Conservation (phyloP, 2,797 vertebrate genomes). For the Fistularia tabacaria region DNA sequence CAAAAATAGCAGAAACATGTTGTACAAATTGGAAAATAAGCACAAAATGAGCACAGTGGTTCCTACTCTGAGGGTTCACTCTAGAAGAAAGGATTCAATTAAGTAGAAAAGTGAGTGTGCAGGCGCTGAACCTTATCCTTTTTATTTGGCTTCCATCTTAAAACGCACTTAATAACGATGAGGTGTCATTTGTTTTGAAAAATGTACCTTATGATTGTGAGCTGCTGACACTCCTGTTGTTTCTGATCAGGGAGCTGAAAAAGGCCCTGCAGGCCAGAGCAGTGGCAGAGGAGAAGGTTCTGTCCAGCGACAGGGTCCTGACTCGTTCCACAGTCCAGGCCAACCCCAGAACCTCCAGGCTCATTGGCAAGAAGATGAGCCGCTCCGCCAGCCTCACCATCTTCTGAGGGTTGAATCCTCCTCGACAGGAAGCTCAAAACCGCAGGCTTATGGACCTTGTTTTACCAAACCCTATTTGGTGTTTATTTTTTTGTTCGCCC, state of each 20-base stretch:
- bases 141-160: no score
- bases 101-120: no score
- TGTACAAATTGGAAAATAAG: no score
- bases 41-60: no score
- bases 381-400: conserved; percentile 95
- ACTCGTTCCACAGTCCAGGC: conserved; percentile 88
- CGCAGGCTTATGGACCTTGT: conserved; percentile 41
- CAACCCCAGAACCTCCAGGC: conserved; percentile 81
- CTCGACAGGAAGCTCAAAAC: conserved; percentile 1
- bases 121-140: no score
- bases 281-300: conserved; percentile 88
- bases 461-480: neutral
- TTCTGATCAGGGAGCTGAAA: conserved; percentile 86
- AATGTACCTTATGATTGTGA: neutral
- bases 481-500: no score
- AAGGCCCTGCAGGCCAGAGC: conserved; percentile 95
- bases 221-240: neutral
- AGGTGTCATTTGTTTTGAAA: neutral
- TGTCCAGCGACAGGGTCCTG: conserved; percentile 87
- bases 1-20: no score
- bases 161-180: no score
- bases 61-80: no score
- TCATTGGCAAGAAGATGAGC: conserved; percentile 97
- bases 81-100: no score
- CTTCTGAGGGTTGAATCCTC: conserved; percentile 74